phyloP scores from a whole-genome alignment of 2,797 vertebrate genomes.

The Acanthiza pusilla region DNA sequence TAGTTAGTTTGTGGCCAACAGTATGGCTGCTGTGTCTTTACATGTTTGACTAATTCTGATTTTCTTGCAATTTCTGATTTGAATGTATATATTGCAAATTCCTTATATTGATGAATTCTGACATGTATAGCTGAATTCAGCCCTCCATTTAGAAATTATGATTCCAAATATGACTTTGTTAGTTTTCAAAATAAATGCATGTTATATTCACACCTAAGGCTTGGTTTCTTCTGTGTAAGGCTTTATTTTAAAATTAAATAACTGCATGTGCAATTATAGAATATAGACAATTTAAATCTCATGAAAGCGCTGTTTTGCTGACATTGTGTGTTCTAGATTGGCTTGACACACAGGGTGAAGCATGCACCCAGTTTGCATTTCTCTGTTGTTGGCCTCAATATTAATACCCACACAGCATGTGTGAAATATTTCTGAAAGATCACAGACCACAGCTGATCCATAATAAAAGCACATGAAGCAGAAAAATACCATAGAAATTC shows the following conservation, averaged over 20 bases:
- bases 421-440: constrained; percentile 4
- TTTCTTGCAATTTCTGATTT: background rate
- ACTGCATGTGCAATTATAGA: background rate
- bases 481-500: background rate
- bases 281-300: background rate
- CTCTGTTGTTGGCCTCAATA: background rate
- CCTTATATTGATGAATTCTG: background rate
- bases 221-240: background rate
- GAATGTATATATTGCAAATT: background rate
- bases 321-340: background rate
- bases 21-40: background rate
- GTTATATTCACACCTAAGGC: background rate
- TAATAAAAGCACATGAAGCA: background rate
- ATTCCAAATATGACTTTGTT: background rate
- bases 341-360: background rate
- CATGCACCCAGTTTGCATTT: background rate
- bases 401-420: background rate
- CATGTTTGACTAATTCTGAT: background rate
- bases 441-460: background rate
- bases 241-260: background rate
- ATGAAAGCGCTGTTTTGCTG: background rate
- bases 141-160: background rate
- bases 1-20: background rate
- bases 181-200: background rate
- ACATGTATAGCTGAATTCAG: background rate